A percentile compares a stretch with the other conserved stretches of the same genome.
phyloP scores from a whole-genome alignment of 2,113 vertebrate genomes.

The Rhadina sibilatrix region DNA sequence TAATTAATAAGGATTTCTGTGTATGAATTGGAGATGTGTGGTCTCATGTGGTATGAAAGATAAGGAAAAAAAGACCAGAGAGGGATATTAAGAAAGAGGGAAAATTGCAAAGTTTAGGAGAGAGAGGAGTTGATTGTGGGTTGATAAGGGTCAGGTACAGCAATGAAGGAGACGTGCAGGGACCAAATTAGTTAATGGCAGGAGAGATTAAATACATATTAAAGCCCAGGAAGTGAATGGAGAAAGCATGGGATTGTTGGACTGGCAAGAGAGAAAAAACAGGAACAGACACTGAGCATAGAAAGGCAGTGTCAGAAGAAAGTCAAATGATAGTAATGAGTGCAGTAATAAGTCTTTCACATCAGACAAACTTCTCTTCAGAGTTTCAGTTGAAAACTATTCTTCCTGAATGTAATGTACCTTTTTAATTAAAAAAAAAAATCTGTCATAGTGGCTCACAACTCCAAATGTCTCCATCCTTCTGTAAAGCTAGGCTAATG shows the following conservation, averaged over 20 bases:
- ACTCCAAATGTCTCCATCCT: neutral
- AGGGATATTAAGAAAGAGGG: neutral
- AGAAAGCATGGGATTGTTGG: neutral
- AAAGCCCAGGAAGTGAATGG: neutral
- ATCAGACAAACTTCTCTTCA: neutral
- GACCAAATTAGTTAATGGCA: neutral
- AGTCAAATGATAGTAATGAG: neutral
- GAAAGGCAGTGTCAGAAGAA: neutral
- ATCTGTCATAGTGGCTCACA: neutral
- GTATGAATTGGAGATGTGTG: neutral
- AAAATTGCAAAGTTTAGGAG: neutral
- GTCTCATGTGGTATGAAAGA: accelerated
- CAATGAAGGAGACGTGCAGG: neutral
- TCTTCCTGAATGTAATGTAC: neutral
- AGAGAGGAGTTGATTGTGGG: neutral
- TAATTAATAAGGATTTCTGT: neutral
- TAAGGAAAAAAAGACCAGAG: neutral
- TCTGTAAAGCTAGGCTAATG: neutral
- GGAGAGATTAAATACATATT: neutral
- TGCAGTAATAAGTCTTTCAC: neutral
- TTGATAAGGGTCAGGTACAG: neutral
- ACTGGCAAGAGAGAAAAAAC: neutral
- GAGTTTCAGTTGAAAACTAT: neutral
- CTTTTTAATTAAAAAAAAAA: neutral
- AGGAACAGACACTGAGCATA: neutral